Base-by-base conservation (phyloP, 1,140 invertebrate genomes). In the Argopecten irradians region DNA sequence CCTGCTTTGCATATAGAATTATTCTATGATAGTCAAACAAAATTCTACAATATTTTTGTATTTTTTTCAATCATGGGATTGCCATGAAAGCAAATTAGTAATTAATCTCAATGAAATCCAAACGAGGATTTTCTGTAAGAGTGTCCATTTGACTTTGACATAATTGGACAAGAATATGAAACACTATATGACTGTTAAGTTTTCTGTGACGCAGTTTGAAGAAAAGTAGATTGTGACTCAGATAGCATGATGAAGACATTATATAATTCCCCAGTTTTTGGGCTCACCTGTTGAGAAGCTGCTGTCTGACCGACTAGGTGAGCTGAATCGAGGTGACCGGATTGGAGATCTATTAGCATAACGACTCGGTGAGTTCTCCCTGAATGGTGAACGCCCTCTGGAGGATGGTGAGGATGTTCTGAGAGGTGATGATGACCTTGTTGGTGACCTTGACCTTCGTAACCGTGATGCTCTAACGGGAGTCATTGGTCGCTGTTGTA, bases 401-500 rank as follows among this genome's bases (percentile, higher is more conserved):
- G 87, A 22, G 32, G 83, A 85, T 82, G 87, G 87, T 87, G 89
- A 87, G 34, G 34, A n/a, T 55, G 84, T 55, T 71, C 88, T 88
- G 28, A 86, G 35, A 82, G 89, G 84, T 83, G 89, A 88, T 16
- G 85, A 87, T 46, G 87, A 85, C 85, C 88, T 86, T 32, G 35
- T 33, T 22, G 90, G 88, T 88, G 90, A 92, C 71, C 90, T 89
- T 90, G 89, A 91, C 84, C 89, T 87, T n/a, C n/a, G 55, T 71
- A 28, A 71, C 55, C 22, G n/a, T 71, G 55, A 71, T n/a, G 55
- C 55, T 28, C 55, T 71, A 32, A 82, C 28, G 13, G 87, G 85
- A 43, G 91, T 84, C 19, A 84, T 39, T 34, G 90, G 89, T 32
- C 84, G 43, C 86, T 86, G 84, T 22, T 89, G 86, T 83, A 55